phyloP scores from a whole-genome alignment of 2,888 invertebrate genomes.

The Oxycera nigricornis region DNA sequence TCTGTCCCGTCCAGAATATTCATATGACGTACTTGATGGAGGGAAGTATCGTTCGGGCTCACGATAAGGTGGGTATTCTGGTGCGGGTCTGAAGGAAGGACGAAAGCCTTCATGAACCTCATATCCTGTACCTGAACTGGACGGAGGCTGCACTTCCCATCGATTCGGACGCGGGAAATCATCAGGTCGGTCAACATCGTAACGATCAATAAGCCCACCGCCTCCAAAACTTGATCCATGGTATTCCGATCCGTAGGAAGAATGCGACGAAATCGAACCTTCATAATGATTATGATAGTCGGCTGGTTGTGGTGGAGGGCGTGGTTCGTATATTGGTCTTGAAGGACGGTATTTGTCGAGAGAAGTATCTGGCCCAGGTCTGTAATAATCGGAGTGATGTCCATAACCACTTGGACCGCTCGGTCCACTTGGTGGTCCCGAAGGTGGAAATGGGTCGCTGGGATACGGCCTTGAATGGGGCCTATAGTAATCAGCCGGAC shows the following conservation, averaged over 20 bases:
- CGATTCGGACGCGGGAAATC: constrained; percentile 53
- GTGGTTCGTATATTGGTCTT: constrained; percentile 54
- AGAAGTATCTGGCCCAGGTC: constrained; percentile 53
- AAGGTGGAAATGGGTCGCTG: constrained; percentile 51
- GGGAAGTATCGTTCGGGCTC: constrained; percentile 47
- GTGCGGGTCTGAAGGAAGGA: constrained; percentile 55
- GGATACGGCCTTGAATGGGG: constrained; percentile 53
- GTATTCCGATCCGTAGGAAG: constrained; percentile 47
- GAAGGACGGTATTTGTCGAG: constrained; percentile 52
- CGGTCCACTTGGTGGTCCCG: constrained; percentile 46
- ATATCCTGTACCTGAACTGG: constrained; percentile 51
- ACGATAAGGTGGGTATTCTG: constrained; percentile 57
- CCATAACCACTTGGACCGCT: constrained; percentile 48
- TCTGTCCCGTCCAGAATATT: constrained; percentile 55
- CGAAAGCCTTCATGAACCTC: constrained; percentile 58
- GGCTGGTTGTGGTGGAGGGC: constrained; percentile 49
- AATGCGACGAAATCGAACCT: constrained; percentile 56
- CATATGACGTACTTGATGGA: constrained; percentile 52
- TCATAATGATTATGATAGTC: constrained; percentile 54
- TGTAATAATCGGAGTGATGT: constrained; percentile 51
- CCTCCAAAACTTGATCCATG: constrained; percentile 53
- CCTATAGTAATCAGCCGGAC: constrained; percentile 56
- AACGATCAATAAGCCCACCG: constrained; percentile 57
- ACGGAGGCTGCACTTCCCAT: constrained; percentile 57
- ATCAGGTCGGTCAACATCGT: constrained; percentile 53